Evolutionary conservation across 53 echinoderm and acorn worm species (phyloP), one percentile per base, ranked within the genome.

Genomic region (Holothuria scabra): DNA sequence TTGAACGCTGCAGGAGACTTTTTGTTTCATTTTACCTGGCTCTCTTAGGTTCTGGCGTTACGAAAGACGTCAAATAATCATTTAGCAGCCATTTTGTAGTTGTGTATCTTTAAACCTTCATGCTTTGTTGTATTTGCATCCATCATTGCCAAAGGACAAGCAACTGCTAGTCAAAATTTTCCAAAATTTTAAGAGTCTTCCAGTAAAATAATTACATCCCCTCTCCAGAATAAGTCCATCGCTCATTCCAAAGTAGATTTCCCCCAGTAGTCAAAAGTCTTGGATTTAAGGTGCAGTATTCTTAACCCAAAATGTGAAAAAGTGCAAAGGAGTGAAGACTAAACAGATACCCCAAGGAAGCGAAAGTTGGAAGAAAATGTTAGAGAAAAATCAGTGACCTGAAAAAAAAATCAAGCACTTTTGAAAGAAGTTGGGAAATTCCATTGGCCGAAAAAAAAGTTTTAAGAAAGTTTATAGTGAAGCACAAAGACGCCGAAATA

Each of bases 141-240:
- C 48, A 48, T 48, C 48, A 48, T 48, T 48, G 48, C 48, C 7
- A 48, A 8, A 48, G 48, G 48, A 12, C 19, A 8, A 4, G 63
- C 25, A 29, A 25, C 63, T 63, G 63, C 6, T 24, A 25, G 29
- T 63, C 63, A 5, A 28, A 29, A 29, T 4, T n/a, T 5, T 28
- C 74, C 74, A 48, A 7, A n/a, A 52, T 74, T 21, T 24, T 24
- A 28, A 49, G 10, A n/a, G 28, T 46, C 23, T 74, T n/a, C 74
- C 74, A 46, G 74, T 74, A n/a, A n/a, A 74, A 46, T 20, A 74
- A 74, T 52, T 52, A 74, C 28, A 74, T 52, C 26, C 74, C 52
- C 48, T 74, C 23, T n/a, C 48, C n/a, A 55, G 49, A 2, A 52
- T 8, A 10, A 74, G 26, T n/a, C 7, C 5, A 52, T 74, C 4